Percentiles rank a stretch among this genome's conserved stretches.
These are phyloP conservation scores for Apocheima hispidaria DNA, from an alignment of 2,888 invertebrate species.

Conservation along the genomic window DNA sequence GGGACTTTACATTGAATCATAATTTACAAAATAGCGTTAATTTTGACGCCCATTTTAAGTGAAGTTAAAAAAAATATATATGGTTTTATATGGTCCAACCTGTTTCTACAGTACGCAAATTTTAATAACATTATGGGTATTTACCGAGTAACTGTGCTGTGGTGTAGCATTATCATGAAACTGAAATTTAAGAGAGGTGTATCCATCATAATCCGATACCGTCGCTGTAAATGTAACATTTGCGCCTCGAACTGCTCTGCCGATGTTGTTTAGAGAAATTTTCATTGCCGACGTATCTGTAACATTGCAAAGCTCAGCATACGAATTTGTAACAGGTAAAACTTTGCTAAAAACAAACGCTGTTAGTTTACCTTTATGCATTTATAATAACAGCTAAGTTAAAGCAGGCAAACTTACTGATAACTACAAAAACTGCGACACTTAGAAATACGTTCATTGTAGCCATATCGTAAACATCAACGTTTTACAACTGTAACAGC, in stretches of 20 bases:
- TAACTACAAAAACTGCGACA: constrained; percentile 61
- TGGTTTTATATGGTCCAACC: background rate
- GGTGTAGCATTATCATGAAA: constrained; percentile 88
- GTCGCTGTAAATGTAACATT: constrained; percentile 89
- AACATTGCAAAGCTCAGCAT: constrained; percentile 37
- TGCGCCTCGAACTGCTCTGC: constrained; percentile 90
- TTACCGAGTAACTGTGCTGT: constrained; percentile 79
- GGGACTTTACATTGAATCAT: too few species aligned
- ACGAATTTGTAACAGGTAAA: background rate
- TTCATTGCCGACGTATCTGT: constrained; percentile 60
- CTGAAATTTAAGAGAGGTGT: constrained; percentile 75
- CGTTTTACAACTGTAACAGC: constrained; percentile 1
- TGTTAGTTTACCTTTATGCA: background rate
- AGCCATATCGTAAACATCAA: constrained; percentile 55
- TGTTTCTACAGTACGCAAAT: background rate
- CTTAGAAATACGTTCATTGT: constrained; percentile 57
- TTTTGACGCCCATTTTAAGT: too few species aligned
- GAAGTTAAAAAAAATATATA: too few species aligned
- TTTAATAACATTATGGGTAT: background rate
- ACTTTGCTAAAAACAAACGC: background rate
- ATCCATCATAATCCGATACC: constrained; percentile 77
- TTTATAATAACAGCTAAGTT: background rate
- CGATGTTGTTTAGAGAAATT: constrained; percentile 86
- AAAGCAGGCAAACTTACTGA: constrained; percentile 47
- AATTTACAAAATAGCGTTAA: too few species aligned